These are phyloP conservation scores for Portevinia maculata DNA, from an alignment of 2,888 invertebrate genomes.

Conservation along the genomic window DNA sequence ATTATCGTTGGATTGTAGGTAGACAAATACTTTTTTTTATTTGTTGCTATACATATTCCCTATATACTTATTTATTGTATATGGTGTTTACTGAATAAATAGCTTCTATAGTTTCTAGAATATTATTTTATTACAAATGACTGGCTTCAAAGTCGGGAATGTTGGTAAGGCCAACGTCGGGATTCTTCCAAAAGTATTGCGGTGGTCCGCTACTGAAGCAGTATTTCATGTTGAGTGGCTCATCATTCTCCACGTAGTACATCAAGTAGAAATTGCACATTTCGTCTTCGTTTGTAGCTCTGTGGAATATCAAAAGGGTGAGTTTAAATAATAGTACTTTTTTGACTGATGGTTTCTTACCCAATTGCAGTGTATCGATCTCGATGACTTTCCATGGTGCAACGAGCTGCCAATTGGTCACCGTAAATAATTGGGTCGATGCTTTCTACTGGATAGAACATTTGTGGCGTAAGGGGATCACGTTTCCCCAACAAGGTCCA, in stretches of 20 bases:
- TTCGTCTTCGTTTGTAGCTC: slow-evolving; percentile 93
- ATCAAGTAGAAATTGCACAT: slow-evolving; percentile 98
- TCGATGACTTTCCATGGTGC: slow-evolving; percentile 93
- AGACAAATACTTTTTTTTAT: slow-evolving; percentile 32
- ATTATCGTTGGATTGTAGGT: slow-evolving; percentile 48
- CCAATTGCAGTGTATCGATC: slow-evolving; percentile 88
- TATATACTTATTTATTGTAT: slow-evolving; percentile 35
- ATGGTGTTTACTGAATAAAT: slow-evolving; percentile 44
- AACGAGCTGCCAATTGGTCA: slow-evolving; percentile 93
- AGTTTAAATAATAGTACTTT: background rate
- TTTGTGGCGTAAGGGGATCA: slow-evolving; percentile 94
- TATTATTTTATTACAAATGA: slow-evolving; percentile 79
- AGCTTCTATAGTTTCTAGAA: slow-evolving; percentile 23
- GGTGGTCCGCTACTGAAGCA: slow-evolving; percentile 95
- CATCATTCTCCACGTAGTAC: slow-evolving; percentile 93
- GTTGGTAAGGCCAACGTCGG: slow-evolving; percentile 86
- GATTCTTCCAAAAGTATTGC: slow-evolving; percentile 90
- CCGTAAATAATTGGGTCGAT: slow-evolving; percentile 86
- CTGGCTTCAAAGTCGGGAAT: slow-evolving; percentile 90
- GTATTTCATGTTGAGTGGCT: slow-evolving; percentile 90
- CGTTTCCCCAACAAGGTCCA: slow-evolving; percentile 94
- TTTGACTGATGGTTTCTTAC: slow-evolving; percentile 83
- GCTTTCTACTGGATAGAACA: slow-evolving; percentile 94
- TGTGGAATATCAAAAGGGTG: slow-evolving; percentile 78
- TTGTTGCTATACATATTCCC: slow-evolving; percentile 52